Conservation (phyloP, 2,113 vertebrate genomes). For the Pelecanus crispus region DNA sequence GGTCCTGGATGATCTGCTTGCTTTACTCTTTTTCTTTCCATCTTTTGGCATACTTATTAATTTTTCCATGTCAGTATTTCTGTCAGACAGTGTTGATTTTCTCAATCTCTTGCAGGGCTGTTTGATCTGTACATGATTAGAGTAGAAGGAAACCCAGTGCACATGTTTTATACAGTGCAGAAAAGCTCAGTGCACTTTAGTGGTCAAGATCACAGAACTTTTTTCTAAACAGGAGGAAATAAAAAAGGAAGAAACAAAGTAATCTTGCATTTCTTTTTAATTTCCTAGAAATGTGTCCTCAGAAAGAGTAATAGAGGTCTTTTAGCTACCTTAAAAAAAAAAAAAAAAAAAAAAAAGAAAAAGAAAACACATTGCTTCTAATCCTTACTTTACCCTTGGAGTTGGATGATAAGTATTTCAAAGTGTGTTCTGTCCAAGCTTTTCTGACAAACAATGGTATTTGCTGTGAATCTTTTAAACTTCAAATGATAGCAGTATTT, state of each 20-base stretch:
- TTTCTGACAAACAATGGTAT: not conserved
- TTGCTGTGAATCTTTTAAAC: constrained; percentile 29
- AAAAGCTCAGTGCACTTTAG: not conserved
- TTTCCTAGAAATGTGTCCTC: not conserved
- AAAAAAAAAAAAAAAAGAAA: not conserved
- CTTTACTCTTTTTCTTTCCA: not conserved
- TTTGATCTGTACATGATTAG: not conserved
- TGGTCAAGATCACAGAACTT: not conserved
- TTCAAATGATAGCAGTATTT: not conserved
- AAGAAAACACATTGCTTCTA: not conserved
- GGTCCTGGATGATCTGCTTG: not conserved
- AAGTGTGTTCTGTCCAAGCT: not conserved
- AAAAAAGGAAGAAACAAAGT: not conserved
- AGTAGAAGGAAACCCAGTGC: not conserved
- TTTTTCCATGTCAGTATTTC: not conserved
- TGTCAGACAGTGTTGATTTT: not conserved
- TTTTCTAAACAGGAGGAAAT: not conserved
- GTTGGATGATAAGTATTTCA: not conserved
- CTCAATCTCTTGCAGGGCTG: not conserved
- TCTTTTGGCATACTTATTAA: not conserved
- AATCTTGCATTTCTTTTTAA: not conserved
- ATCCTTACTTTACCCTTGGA: not conserved
- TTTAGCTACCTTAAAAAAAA: not conserved
- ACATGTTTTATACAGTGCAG: not conserved
- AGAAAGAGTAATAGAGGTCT: not conserved